Evolutionary conservation across 2,797 vertebrate genomes (phyloP).

Genomic region (Mormyrus proboscirostris): DNA sequence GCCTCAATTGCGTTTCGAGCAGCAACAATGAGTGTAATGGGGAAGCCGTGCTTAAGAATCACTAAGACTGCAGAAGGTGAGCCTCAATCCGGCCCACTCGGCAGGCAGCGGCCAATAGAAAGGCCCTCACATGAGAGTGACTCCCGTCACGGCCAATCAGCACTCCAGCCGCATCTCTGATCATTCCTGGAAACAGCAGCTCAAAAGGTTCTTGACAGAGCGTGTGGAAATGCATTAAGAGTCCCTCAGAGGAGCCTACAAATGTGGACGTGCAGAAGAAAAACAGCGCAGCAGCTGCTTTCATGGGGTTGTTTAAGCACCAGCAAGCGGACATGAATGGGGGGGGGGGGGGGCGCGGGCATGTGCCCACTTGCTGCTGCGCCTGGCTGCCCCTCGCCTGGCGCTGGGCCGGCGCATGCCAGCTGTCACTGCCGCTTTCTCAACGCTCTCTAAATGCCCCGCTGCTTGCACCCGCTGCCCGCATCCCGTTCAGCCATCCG

Average conservation of each 20-base stretch:
- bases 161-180: neutral
- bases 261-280: neutral
- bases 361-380: neutral
- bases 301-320: neutral
- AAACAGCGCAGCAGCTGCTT: neutral
- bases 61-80: neutral
- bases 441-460: constrained; percentile 17
- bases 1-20: neutral
- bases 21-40: neutral
- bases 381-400: neutral
- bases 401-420: constrained; percentile 10
- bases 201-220: neutral
- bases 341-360: no score
- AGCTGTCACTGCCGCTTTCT: constrained; percentile 25
- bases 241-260: neutral
- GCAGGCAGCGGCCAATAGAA: neutral
- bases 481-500: neutral
- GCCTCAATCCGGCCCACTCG: neutral
- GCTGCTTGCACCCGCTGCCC: neutral
- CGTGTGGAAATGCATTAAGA: neutral
- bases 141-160: neutral
- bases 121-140: neutral
- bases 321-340: neutral
- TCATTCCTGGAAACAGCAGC: neutral
- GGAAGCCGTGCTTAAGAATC: neutral